Evolutionary conservation across 2,888 invertebrate genomes (phyloP).

Genomic region (Eupithecia dodoneata): DNA sequence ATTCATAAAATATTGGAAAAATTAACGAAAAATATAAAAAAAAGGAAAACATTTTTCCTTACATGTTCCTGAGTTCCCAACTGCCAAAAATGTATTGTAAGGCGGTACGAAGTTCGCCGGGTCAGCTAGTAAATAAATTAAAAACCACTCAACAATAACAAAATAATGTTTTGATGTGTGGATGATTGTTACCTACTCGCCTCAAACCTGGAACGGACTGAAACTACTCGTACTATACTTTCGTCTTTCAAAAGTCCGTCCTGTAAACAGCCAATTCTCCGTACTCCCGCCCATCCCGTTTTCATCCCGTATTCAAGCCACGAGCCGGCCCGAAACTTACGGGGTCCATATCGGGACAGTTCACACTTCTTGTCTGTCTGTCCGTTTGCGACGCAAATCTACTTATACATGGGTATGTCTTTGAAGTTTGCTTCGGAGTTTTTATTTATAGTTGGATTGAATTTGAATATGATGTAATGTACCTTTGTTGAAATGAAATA

Average conservation of each 20-base stretch:
- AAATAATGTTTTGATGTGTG: background rate
- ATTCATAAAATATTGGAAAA: too few relatives aligned
- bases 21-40: too few relatives aligned
- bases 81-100: too few relatives aligned
- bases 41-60: too few relatives aligned
- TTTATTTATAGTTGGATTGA: background rate
- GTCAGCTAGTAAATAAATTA: too few relatives aligned
- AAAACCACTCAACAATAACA: background rate
- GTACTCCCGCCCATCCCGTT: conserved; percentile 11
- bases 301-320: conserved; percentile 39
- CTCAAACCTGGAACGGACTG: background rate
- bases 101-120: too few relatives aligned
- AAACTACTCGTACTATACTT: background rate
- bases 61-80: too few relatives aligned
- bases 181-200: background rate
- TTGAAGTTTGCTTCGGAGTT: conserved; percentile 4
- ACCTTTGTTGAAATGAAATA: too few relatives aligned
- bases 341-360: conserved; percentile 45
- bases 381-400: conserved; percentile 16
- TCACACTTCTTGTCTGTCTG: conserved; percentile 45
- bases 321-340: conserved; percentile 43
- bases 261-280: conserved; percentile 31
- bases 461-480: too few relatives aligned
- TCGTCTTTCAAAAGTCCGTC: background rate
- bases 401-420: background rate